Evolutionary conservation across 2,797 vertebrate species (phyloP).

Genomic region (Neostethus bicornis): DNA sequence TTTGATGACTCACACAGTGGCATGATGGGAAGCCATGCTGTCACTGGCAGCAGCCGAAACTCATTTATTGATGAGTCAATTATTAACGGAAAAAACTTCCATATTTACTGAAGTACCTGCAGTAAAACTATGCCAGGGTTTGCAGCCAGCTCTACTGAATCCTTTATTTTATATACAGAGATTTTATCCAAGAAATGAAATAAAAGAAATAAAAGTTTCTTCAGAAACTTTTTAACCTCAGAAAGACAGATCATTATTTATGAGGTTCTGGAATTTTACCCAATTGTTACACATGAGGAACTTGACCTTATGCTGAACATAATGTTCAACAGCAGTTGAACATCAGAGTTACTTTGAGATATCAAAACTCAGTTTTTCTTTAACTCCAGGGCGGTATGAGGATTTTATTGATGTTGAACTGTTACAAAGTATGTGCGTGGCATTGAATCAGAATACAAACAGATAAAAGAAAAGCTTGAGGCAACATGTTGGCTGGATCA

Average conservation of each 20-base stretch:
- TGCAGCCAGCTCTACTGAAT: neutral
- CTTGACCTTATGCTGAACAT: neutral
- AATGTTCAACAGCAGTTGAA: neutral
- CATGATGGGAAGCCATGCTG: slow-evolving; percentile 41
- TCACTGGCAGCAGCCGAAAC: slow-evolving; percentile 56
- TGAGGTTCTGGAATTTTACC: neutral
- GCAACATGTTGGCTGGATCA: slow-evolving; percentile 41
- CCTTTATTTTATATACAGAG: neutral
- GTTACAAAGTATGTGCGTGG: slow-evolving; percentile 40
- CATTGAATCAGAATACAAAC: slow-evolving; percentile 18
- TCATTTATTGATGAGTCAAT: slow-evolving; percentile 61
- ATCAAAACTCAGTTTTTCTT: neutral
- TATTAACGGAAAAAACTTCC: slow-evolving; percentile 32
- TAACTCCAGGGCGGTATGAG: slow-evolving; percentile 17
- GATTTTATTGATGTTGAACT: slow-evolving; percentile 19
- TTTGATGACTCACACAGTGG: slow-evolving; percentile 65
- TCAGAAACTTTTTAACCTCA: too few relatives aligned
- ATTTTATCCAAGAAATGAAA: neutral
- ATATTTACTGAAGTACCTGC: slow-evolving; percentile 30
- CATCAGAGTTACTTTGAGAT: neutral
- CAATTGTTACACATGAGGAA: neutral
- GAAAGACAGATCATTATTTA: neutral
- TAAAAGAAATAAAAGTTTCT: neutral
- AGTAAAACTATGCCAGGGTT: slow-evolving; percentile 15
- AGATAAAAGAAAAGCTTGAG: slow-evolving; percentile 35